These are phyloP conservation scores for Origma solitaria DNA, from an alignment of 2,113 vertebrate genomes.

Conservation along the genomic window DNA sequence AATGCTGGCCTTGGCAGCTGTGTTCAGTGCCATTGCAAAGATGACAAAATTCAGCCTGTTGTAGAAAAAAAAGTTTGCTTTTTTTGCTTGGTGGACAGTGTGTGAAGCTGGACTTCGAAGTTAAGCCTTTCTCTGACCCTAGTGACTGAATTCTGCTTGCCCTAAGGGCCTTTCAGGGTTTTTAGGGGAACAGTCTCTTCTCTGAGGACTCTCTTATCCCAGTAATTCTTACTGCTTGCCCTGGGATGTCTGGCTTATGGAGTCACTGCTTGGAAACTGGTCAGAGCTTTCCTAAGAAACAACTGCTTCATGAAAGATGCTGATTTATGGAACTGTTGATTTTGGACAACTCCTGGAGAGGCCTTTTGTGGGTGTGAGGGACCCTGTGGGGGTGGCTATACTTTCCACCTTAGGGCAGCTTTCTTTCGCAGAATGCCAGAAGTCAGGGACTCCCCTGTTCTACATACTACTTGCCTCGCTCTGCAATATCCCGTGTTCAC, in stretches of 20 bases:
- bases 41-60: neutral
- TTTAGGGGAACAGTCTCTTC: neutral
- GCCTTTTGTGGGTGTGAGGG: neutral
- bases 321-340: neutral
- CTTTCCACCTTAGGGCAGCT: neutral
- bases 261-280: constrained; percentile 10
- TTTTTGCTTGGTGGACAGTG: neutral
- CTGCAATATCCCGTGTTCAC: neutral
- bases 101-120: neutral
- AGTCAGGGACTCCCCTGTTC: neutral
- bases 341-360: neutral
- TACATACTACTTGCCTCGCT: neutral
- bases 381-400: neutral
- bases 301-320: neutral
- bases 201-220: neutral
- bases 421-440: neutral
- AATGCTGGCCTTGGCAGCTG: neutral
- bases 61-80: neutral
- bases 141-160: neutral
- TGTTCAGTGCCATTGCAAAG: neutral
- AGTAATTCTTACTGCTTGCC: neutral
- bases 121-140: neutral
- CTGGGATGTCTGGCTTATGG: neutral
- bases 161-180: neutral
- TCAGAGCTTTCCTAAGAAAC: neutral